A percentile compares a stretch with the other conserved stretches of the same genome.
Conservation (phyloP, 1,140 invertebrate genomes). For the Drosophila willistoni region DNA sequence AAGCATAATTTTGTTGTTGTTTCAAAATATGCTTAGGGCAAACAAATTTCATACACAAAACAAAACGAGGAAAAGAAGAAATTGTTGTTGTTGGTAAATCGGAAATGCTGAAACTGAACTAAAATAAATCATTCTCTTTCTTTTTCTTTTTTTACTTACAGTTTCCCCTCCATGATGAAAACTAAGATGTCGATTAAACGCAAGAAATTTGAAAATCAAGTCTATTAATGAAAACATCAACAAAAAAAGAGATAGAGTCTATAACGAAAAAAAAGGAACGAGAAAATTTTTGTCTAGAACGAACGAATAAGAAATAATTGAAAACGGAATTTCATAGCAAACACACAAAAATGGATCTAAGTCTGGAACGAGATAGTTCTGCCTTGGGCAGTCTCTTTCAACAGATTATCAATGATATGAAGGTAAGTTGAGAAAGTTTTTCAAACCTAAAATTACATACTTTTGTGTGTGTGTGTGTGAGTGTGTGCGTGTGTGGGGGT, state of each 20-base stretch:
- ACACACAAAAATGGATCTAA: constrained; percentile 86
- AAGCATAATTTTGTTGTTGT: constrained; percentile 69
- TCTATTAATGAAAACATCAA: constrained; percentile 32
- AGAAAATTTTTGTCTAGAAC: constrained; percentile 12
- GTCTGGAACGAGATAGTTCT: constrained; percentile 90
- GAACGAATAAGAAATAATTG: constrained; percentile 36
- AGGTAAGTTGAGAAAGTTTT: constrained; percentile 85
- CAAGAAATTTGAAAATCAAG: constrained; percentile 24
- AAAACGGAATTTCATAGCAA: constrained; percentile 11
- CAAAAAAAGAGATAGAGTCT: neutral
- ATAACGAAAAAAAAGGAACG: constrained; percentile 12
- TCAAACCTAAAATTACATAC: neutral
- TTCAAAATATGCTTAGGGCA: constrained; percentile 56
- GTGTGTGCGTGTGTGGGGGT: neutral
- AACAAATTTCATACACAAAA: constrained; percentile 33
- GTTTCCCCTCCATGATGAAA: constrained; percentile 26
- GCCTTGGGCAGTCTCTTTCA: constrained; percentile 92
- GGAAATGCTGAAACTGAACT: constrained; percentile 41
- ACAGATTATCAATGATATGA: constrained; percentile 93
- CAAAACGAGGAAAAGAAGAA: too few species aligned
- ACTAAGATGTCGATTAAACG: constrained; percentile 31
- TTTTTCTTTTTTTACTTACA: constrained; percentile 27
- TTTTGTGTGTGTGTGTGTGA: neutral
- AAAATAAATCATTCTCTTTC: constrained; percentile 9
- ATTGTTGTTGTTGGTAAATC: constrained; percentile 1